Evolutionary conservation across 2,888 invertebrate species (phyloP).

Genomic region (Cataglyphis rosenhaueri): DNA sequence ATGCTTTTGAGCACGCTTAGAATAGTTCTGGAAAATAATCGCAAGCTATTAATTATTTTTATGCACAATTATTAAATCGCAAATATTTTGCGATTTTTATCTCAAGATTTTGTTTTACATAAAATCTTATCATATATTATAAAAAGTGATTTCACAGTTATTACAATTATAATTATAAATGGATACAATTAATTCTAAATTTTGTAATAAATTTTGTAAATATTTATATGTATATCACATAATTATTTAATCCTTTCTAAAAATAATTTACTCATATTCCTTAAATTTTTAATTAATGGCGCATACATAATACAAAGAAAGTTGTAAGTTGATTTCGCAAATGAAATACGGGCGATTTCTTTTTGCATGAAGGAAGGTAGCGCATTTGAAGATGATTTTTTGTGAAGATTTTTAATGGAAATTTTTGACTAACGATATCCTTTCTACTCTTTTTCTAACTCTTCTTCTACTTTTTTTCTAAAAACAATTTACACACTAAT

Average conservation of each 20-base stretch:
- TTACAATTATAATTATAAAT: background rate
- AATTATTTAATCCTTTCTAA: background rate
- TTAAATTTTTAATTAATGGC: background rate
- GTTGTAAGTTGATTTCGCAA: background rate
- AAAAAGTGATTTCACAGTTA: background rate
- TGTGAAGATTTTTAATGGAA: background rate
- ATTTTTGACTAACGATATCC: no score
- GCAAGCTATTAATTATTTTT: background rate
- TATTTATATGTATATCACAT: background rate
- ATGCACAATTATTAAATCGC: no score
- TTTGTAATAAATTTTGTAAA: background rate
- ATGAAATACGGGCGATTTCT: background rate
- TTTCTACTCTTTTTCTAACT: no score
- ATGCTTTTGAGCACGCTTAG: background rate
- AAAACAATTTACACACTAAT: background rate
- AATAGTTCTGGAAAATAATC: background rate
- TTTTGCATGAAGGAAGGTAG: background rate
- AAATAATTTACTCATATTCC: background rate
- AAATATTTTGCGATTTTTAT: background rate
- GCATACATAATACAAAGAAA: background rate
- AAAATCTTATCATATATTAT: no score
- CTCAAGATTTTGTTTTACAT: background rate
- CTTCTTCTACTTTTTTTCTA: no score
- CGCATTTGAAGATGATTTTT: background rate
- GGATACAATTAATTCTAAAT: background rate